A percentile compares a stretch with the other conserved stretches of the same genome.
Conservation (phyloP, 2,113 vertebrate genomes). For the Buteo buteo region DNA sequence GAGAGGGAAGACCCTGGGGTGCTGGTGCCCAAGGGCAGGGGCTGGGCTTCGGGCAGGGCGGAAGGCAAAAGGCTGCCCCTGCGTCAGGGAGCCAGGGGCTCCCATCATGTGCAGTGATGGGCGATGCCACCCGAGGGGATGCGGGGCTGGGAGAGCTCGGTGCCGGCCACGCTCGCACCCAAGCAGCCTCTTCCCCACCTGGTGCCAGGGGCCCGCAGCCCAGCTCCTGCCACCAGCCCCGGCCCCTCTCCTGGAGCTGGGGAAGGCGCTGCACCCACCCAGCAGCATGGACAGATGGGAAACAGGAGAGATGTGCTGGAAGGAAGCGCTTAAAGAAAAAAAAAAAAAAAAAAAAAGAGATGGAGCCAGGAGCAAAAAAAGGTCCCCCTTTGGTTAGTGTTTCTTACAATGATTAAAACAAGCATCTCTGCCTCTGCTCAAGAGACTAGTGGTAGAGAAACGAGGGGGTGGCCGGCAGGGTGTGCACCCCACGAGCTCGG, state of each 20-base stretch:
- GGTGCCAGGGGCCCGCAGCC: background rate
- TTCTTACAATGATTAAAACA: slow-evolving; percentile 6
- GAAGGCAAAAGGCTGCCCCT: background rate
- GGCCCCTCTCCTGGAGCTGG: background rate
- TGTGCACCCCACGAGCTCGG: rapidly evolving
- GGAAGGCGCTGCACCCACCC: background rate
- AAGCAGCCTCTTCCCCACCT: background rate
- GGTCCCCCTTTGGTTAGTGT: slow-evolving; percentile 37
- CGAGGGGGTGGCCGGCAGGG: background rate
- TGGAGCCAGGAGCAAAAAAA: background rate
- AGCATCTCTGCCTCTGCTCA: background rate
- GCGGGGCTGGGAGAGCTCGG: background rate
- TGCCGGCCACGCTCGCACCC: background rate
- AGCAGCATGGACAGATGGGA: rapidly evolving
- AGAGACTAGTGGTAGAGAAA: background rate
- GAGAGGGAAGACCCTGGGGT: background rate
- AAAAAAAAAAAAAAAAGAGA: background rate
- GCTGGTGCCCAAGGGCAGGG: background rate
- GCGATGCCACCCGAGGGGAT: background rate
- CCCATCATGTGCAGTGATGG: slow-evolving; percentile 52
- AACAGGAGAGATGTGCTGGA: background rate
- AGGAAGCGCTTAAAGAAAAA: background rate
- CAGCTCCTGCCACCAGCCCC: background rate
- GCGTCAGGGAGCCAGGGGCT: slow-evolving; percentile 31
- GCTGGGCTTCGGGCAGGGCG: background rate